phyloP scores from a whole-genome alignment of 2,888 invertebrate species.

The Drosophila parthenogenetica region DNA sequence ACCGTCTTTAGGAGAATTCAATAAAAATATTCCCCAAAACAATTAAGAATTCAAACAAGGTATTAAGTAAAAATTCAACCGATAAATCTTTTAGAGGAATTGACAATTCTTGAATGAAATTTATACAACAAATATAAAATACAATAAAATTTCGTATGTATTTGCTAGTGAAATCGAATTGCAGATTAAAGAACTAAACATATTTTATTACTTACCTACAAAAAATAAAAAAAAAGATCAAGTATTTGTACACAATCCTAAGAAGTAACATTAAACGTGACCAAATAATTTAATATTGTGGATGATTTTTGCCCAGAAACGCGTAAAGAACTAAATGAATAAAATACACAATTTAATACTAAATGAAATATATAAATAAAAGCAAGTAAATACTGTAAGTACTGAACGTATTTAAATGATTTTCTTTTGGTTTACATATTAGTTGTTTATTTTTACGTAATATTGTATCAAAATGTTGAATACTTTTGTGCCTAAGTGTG shows the following conservation, averaged over 20 bases:
- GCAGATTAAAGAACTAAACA: conserved; percentile 57
- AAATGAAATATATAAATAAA: conserved; percentile 36
- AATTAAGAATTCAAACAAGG: conserved; percentile 19
- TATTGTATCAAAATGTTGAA: conserved; percentile 69
- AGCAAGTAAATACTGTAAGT: conserved; percentile 31
- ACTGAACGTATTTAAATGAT: neutral
- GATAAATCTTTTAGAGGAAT: conserved; percentile 65
- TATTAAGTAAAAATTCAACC: conserved; percentile 26
- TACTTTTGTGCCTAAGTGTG: conserved; percentile 39
- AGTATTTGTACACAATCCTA: conserved; percentile 77
- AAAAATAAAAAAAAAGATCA: conserved; percentile 24
- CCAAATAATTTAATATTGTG: conserved; percentile 80
- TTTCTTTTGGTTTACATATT: conserved; percentile 40
- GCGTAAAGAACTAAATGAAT: conserved; percentile 38
- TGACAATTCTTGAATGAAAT: conserved; percentile 58
- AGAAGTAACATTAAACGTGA: conserved; percentile 75
- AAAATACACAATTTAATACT: conserved; percentile 69
- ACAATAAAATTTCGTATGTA: conserved; percentile 29
- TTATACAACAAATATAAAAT: conserved; percentile 32
- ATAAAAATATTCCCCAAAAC: conserved; percentile 26
- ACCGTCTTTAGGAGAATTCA: conserved; percentile 26
- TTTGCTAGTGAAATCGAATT: conserved; percentile 48
- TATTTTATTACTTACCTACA: conserved; percentile 81
- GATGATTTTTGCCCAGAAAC: conserved; percentile 58
- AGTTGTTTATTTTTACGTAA: conserved; percentile 69